These are phyloP conservation scores for Paragorgia papillata DNA, from an alignment of 92 coral and sea anemone species.

Conservation along the genomic window DNA sequence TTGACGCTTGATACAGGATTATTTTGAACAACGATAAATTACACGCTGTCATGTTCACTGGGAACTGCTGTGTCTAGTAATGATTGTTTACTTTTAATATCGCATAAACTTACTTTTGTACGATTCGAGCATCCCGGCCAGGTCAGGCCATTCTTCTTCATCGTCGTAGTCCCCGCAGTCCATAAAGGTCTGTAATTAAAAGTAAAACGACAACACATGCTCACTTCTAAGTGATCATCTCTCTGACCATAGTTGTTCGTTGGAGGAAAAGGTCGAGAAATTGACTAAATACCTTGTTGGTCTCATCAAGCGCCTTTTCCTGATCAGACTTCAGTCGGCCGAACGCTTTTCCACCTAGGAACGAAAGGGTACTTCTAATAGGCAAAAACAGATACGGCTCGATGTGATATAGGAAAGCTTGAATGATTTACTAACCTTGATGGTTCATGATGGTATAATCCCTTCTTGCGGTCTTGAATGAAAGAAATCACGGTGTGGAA, in stretches of 20 bases:
- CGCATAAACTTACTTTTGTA: slow-evolving; percentile 75
- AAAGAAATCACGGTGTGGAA: too few relatives aligned
- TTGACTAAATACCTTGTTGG: slow-evolving; percentile 90
- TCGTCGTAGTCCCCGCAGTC: slow-evolving; percentile 93
- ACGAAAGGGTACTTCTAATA: not conserved
- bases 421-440: too few relatives aligned
- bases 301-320: slow-evolving; percentile 76
- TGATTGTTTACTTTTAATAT: not conserved
- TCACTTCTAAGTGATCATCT: not conserved
- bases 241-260: not conserved
- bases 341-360: slow-evolving; percentile 80
- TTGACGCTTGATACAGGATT: not conserved
- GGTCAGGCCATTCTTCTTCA: slow-evolving; percentile 93
- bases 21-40: not conserved
- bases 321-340: slow-evolving; percentile 70
- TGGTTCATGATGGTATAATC: too few relatives aligned
- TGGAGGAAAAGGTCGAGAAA: not conserved
- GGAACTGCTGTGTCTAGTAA: too few relatives aligned
- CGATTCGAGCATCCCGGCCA: slow-evolving; percentile 65
- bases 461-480: too few relatives aligned
- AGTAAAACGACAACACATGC: not conserved
- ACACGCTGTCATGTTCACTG: not conserved
- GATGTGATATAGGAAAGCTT: too few relatives aligned
- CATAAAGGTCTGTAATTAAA: slow-evolving; percentile 75
- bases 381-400: too few relatives aligned